phyloP scores from a whole-genome alignment of 2,797 vertebrate genomes.

The Pampus argenteus region DNA sequence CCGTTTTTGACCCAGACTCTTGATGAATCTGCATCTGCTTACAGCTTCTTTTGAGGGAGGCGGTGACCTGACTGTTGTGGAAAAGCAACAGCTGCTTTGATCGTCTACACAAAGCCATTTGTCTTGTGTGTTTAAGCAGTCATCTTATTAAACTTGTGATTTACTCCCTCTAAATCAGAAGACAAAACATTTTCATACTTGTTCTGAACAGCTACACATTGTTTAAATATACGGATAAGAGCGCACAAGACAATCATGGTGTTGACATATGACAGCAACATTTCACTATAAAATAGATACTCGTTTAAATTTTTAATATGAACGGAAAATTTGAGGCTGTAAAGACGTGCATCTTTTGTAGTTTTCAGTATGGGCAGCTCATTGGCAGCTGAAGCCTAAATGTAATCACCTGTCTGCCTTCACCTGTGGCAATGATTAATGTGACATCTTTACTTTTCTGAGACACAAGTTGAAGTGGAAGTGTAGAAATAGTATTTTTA shows the following conservation, averaged over 20 bases:
- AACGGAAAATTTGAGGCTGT: background rate
- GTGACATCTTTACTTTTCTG: constrained; percentile 48
- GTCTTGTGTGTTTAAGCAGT: constrained; percentile 13
- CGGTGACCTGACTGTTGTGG: background rate
- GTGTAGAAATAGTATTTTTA: constrained; percentile 52
- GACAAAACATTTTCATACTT: no score
- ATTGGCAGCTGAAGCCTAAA: constrained; percentile 25
- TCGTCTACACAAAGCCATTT: background rate
- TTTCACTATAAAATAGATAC: background rate
- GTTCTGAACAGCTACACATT: no score
- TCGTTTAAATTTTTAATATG: background rate
- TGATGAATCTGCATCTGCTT: background rate
- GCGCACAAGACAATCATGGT: background rate
- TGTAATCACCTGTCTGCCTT: constrained; percentile 38
- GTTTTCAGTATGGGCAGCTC: constrained; percentile 25
- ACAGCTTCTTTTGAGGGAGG: background rate
- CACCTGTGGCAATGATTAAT: constrained; percentile 55
- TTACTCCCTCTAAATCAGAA: no score
- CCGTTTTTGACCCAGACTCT: background rate
- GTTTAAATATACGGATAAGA: background rate
- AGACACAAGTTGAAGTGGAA: constrained; percentile 33
- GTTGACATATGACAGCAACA: background rate
- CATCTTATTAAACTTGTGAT: no score
- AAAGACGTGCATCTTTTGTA: background rate
- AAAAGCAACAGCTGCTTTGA: constrained; percentile 8